These are phyloP conservation scores for Microtus oregoni DNA, from an alignment of 2,113 vertebrate genomes.

Conservation along the genomic window DNA sequence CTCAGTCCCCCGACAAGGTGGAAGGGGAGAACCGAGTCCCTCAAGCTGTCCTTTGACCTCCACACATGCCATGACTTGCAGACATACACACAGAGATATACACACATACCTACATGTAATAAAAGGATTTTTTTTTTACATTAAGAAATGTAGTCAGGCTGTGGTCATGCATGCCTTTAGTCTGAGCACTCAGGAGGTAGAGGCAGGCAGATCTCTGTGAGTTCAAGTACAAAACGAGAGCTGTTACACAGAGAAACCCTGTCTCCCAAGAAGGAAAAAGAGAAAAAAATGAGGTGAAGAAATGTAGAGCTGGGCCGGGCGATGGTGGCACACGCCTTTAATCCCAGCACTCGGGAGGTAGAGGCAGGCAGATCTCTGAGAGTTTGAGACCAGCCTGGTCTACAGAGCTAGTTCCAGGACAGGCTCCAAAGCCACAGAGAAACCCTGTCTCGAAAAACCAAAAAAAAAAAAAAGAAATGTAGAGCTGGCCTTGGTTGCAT, in stretches of 20 bases:
- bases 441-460: background rate
- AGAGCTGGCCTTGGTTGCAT: background rate
- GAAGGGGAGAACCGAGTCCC: background rate
- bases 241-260: background rate
- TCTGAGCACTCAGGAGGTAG: background rate
- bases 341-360: background rate
- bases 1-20: background rate
- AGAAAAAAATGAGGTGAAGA: background rate
- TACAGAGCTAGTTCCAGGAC: background rate
- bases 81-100: background rate
- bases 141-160: background rate
- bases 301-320: background rate
- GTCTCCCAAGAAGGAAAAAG: background rate
- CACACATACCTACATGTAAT: background rate
- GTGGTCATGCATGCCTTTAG: background rate
- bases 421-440: background rate
- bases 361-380: background rate
- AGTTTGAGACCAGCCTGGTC: background rate
- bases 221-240: background rate
- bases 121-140: background rate
- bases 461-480: background rate
- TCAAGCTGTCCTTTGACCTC: background rate
- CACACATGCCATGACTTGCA: background rate
- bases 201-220: background rate
- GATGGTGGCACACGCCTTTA: background rate